Conservation (phyloP, 2,113 vertebrate species). For the Rhinolophus ferrumequinum region DNA sequence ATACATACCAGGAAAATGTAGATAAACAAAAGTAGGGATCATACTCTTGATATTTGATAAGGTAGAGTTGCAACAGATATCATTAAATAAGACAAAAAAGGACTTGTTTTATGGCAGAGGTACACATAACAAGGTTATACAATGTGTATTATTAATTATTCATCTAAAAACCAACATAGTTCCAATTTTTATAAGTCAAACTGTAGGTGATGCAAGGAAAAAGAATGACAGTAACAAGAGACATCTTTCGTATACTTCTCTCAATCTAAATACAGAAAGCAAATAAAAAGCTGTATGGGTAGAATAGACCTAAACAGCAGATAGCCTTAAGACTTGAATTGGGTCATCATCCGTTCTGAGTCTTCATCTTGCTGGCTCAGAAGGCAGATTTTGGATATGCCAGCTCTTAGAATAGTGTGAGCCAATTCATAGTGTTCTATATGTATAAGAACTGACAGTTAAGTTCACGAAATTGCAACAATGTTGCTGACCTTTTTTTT, state of each 20-base stretch:
- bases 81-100: neutral
- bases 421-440: neutral
- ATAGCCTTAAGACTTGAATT: neutral
- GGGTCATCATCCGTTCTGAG: neutral
- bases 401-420: neutral
- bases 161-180: neutral
- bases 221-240: neutral
- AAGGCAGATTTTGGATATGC: neutral
- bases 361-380: neutral
- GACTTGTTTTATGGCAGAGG: neutral
- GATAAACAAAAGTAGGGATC: neutral
- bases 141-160: neutral
- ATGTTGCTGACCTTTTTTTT: too few relatives aligned
- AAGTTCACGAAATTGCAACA: too few relatives aligned
- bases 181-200: neutral
- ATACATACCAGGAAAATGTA: neutral
- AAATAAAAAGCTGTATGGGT: neutral
- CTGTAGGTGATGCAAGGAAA: neutral
- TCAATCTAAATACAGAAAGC: neutral
- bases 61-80: neutral
- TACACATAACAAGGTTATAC: neutral
- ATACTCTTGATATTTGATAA: neutral
- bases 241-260: neutral
- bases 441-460: too few relatives aligned
- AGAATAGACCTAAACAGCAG: neutral